phyloP scores from a whole-genome alignment of 2,797 vertebrate genomes.

The Perodicticus potto region DNA sequence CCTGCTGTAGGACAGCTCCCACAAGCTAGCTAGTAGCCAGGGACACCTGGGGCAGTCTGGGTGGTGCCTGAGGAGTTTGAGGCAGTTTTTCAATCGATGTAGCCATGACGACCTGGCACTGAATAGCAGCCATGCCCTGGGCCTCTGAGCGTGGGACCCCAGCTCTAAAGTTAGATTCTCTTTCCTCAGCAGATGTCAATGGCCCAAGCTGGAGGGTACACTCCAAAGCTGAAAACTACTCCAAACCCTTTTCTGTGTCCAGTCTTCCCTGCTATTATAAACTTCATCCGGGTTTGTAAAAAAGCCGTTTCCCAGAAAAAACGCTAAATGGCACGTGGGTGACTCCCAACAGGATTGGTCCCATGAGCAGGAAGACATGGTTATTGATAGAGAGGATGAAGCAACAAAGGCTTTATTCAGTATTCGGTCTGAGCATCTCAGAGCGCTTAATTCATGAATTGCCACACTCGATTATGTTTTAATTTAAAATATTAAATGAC shows the following conservation, averaged over 20 bases:
- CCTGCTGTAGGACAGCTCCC: not conserved
- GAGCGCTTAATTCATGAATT: conserved; percentile 42
- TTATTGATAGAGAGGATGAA: conserved; percentile 18
- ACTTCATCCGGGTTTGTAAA: not conserved
- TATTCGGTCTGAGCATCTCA: conserved; percentile 22
- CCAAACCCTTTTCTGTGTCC: not conserved
- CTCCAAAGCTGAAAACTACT: not conserved
- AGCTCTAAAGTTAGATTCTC: not conserved
- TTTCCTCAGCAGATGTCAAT: not conserved
- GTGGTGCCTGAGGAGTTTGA: not conserved
- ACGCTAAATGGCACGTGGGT: conserved; percentile 47
- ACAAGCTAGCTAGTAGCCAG: not conserved
- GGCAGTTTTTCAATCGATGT: not conserved
- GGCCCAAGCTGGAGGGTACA: not conserved
- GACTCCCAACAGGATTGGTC: conserved; percentile 46
- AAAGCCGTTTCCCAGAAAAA: conserved; percentile 48
- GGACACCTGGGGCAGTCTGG: too few relatives aligned
- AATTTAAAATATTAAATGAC: conserved; percentile 57
- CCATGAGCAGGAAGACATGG: conserved; percentile 14
- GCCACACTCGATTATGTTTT: conserved; percentile 41
- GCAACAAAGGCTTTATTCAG: conserved; percentile 1
- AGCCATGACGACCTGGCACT: not conserved
- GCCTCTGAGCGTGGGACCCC: not conserved
- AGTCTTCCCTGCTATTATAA: not conserved
- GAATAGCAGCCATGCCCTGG: not conserved